Evolutionary conservation across 2,797 vertebrate species (phyloP), one percentile per base, ranked within the genome.

Genomic region (Cynopterus sphinx): DNA sequence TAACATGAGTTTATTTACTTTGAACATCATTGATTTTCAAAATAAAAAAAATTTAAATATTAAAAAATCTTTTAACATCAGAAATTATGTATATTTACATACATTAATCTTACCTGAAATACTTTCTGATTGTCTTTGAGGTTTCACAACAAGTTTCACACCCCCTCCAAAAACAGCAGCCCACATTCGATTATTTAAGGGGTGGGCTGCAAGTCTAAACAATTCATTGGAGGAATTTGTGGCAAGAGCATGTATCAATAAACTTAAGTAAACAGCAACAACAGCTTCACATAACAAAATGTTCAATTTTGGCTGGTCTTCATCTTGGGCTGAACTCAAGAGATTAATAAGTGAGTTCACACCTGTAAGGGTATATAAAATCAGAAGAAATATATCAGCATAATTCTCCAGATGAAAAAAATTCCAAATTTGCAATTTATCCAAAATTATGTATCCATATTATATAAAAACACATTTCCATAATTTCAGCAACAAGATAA

Each of bases 81-180:
- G n/a, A 88, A 91, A 83, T 59, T 39, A 71, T 3, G 46, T 79
- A 75, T 51, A 33, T 24, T 83, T 78, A 93, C 3, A 57, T 26
- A 9, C 2, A 67, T 59, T 87, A 19, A 82, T 55, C 16, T 93
- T 98, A 99, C 99, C 99, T 99, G 99, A 99, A 96, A 99, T 98
- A 90, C 98, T 98, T 96, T 99, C 99, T 1, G 99, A 99, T 26
- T 99, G 99, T 88, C 99, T 98, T 95, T 99, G 99, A 96, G 99
- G 99, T 96, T 99, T 99, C 78, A 99, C 98, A 6, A 99, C 98
- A 94, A 99, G 99, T 98, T 99, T 99, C 33, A 99, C 99, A 39
- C 99, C 99, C 15, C 99, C 99, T 0, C 99, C 99, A 82, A 99
- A 99, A 55, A 99, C 99, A 0, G 99, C 99, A 0, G 99, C 99